Evolutionary conservation across 2,888 invertebrate genomes (phyloP).

Genomic region (Elysia crispata): DNA sequence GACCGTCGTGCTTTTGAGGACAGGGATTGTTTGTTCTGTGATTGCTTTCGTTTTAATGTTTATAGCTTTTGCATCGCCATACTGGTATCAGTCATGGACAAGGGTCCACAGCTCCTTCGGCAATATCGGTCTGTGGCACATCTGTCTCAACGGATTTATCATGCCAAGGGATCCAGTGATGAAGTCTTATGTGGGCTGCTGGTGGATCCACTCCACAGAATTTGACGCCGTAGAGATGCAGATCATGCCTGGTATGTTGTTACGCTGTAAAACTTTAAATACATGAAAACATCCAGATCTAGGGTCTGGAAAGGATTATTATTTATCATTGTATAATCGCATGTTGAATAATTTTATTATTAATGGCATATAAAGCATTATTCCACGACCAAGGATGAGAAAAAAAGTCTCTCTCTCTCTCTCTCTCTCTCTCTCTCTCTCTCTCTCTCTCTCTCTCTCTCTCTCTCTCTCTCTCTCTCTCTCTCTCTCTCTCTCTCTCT

Average conservation of each 20-base stretch:
- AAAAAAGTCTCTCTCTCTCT: too few species aligned
- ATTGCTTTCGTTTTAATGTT: constrained; percentile 63
- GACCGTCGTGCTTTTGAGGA: constrained; percentile 51
- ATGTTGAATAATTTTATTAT: too few species aligned
- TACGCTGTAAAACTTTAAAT: too few species aligned
- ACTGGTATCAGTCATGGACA: constrained; percentile 73
- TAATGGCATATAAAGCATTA: too few species aligned
- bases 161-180: constrained; percentile 67
- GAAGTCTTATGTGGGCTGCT: constrained; percentile 71
- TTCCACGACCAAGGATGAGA: too few species aligned
- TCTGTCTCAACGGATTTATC: constrained; percentile 69
- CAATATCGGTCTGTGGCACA: constrained; percentile 71
- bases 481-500: too few species aligned
- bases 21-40: constrained; percentile 57
- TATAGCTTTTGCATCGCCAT: constrained; percentile 67
- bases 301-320: not conserved
- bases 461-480: too few species aligned
- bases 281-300: too few species aligned
- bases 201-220: constrained; percentile 73
- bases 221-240: constrained; percentile 58
- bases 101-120: constrained; percentile 70
- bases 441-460: too few species aligned
- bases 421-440: too few species aligned
- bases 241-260: too few species aligned
- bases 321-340: too few species aligned